Conservation (phyloP, 2,797 vertebrate genomes). For the Psittacula echo region DNA sequence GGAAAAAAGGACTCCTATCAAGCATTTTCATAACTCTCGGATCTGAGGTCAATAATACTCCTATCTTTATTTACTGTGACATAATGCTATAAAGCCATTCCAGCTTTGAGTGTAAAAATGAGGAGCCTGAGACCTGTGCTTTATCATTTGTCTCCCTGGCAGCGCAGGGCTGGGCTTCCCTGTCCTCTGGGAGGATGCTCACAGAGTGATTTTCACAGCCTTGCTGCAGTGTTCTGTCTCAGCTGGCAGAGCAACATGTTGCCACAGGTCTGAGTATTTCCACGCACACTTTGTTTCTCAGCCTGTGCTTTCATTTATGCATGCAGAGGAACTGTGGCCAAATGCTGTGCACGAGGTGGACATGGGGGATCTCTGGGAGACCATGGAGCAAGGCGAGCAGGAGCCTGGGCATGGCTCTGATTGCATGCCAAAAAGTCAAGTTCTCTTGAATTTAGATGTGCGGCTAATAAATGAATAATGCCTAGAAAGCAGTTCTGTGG, state of each 20-base stretch:
- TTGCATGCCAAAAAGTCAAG: not conserved
- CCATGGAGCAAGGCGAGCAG: not conserved
- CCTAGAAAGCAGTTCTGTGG: not conserved
- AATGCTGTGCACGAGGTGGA: not conserved
- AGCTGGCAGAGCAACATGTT: not conserved
- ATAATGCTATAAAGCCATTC: not conserved
- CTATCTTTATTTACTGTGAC: not conserved
- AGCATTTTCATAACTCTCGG: not conserved
- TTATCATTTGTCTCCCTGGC: not conserved
- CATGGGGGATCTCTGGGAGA: fast-evolving
- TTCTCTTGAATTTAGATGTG: not conserved
- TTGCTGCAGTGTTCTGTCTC: not conserved
- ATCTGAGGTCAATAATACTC: not conserved
- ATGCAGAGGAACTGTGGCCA: not conserved
- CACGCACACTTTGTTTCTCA: not conserved
- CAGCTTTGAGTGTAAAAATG: not conserved
- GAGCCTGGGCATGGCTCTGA: not conserved
- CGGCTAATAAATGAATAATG: not conserved
- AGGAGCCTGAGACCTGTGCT: not conserved
- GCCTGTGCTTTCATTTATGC: not conserved
- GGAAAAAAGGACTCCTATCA: not conserved
- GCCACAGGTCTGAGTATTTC: not conserved
- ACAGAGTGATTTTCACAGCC: not conserved
- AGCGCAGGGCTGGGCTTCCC: not conserved
- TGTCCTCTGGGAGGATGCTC: not conserved